Evolutionary conservation across 1,140 invertebrate genomes (phyloP), one percentile per base, ranked within the genome.

Genomic region (Ceratosolen fusciceps): DNA sequence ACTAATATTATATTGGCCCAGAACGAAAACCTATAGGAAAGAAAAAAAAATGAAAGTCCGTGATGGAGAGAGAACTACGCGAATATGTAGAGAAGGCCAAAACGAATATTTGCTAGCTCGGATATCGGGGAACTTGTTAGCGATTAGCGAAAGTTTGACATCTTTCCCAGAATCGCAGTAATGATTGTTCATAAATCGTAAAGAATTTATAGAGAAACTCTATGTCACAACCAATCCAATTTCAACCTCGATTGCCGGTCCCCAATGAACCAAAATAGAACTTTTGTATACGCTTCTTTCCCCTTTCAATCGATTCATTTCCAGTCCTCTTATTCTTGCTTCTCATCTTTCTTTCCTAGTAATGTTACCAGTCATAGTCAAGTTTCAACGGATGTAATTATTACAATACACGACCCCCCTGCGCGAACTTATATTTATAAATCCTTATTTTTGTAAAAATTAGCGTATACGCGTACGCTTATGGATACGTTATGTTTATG

Each of bases 121-220:
- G 65, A 5, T 8, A 31, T 19, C 16, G 74, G 19, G n/a, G 21
- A 29, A 26, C 75, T 68, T 43, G 52, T 54, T 80, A 80, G 75
- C 60, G 73, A 80, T 80, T 76, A 80, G 65, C 74, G 73, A n/a
- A 34, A 70, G 34, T 52, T 19, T 74, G 78, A 76, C 79, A 80
- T 21, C 47, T 37, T 76, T 67, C 47, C 39, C 43, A 16, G 49
- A 76, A 80, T 75, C 43, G 65, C 19, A 80, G 67, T 72, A 62
- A 76, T 56, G 79, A 76, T 80, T 47, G 39, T 80, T 76, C 37
- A 54, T 62, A 71, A 80, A 80, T 80, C 79, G 73, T 80, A 80
- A 80, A 75, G 75, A 73, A 80, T 65, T 16, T 21, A 16, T 39
- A 70, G 16, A 21, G 78, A 74, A 80, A 74, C 60, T 80, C 56